phyloP scores from a whole-genome alignment of 2,888 invertebrate genomes.

The Monoplex corrugatus region DNA sequence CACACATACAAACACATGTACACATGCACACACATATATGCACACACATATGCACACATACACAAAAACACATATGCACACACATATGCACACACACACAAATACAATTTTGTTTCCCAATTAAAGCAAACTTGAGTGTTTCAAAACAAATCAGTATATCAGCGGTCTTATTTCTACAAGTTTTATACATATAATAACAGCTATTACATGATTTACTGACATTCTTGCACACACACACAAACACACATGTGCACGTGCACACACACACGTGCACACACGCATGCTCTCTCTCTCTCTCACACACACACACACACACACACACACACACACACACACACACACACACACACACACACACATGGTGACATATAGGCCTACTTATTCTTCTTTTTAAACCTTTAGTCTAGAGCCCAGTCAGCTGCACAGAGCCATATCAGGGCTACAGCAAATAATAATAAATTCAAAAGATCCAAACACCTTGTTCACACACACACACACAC shows the following conservation, averaged over 20 bases:
- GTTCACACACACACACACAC: neutral
- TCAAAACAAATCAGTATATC: neutral
- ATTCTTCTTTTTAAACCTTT: neutral
- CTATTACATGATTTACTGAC: neutral
- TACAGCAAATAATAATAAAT: neutral
- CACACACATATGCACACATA: neutral
- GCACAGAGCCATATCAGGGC: neutral
- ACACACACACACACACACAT: neutral
- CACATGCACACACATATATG: slow-evolving; percentile 8
- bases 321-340: slow-evolving; percentile 1
- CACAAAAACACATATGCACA: neutral
- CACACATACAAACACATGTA: slow-evolving; percentile 14
- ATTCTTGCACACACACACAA: neutral
- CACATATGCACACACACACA: neutral
- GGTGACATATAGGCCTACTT: neutral
- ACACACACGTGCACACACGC: neutral
- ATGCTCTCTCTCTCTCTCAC: neutral
- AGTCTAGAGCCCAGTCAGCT: neutral
- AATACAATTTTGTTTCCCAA: neutral
- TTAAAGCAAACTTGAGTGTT: neutral
- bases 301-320: neutral
- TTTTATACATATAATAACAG: neutral
- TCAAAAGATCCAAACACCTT: neutral
- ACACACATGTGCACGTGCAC: neutral
- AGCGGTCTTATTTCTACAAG: neutral